Percentiles rank a stretch among this genome's conserved stretches.
phyloP scores from a whole-genome alignment of 2,113 vertebrate species.

The Callorhinus ursinus region DNA sequence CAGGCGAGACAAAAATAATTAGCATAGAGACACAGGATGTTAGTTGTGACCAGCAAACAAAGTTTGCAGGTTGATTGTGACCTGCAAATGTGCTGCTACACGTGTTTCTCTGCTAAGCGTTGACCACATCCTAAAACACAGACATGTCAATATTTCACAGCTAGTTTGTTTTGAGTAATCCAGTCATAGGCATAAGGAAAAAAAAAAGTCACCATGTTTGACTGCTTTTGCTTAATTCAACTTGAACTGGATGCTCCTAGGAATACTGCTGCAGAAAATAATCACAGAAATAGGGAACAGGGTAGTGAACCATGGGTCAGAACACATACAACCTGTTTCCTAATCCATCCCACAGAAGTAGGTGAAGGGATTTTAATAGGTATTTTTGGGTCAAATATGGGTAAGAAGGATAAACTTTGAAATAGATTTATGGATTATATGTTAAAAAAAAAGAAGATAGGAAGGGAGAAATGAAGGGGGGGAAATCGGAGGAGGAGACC shows the following conservation, averaged over 20 bases:
- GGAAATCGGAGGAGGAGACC: too few species aligned
- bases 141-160: conserved; percentile 1
- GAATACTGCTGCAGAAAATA: neutral
- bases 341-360: neutral
- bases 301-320: neutral
- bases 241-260: neutral
- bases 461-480: too few species aligned
- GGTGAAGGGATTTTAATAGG: neutral
- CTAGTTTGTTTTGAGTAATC: neutral
- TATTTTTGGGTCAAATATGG: neutral
- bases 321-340: neutral
- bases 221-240: conserved; percentile 20
- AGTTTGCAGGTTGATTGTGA: conserved; percentile 9
- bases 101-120: neutral
- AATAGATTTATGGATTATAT: neutral
- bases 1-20: conserved; percentile 66
- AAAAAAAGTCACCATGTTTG: neutral
- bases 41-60: conserved; percentile 59
- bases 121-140: conserved; percentile 77
- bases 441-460: too few species aligned
- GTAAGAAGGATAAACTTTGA: conserved; percentile 15
- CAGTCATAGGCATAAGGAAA: neutral
- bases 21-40: conserved; percentile 61
- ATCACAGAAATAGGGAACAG: neutral
- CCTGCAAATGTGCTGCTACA: neutral